These are phyloP conservation scores for Drosophila bipectinata DNA, from an alignment of 1,140 invertebrate genomes.

Conservation along the genomic window DNA sequence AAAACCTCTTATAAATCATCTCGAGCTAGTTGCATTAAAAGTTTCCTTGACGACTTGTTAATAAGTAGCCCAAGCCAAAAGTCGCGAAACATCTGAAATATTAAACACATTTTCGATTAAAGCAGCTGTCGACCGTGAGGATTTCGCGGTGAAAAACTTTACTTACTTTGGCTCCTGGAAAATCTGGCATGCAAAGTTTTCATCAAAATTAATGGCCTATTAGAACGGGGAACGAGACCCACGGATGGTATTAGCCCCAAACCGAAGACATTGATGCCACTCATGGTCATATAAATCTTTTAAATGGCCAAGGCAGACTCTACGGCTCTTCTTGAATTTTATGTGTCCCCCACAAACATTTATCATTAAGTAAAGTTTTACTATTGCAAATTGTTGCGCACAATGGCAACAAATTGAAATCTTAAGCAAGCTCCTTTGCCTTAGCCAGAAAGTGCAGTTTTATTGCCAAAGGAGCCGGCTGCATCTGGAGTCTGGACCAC, in stretches of 20 bases:
- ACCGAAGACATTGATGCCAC: constrained; percentile 59
- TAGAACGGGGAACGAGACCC: neutral
- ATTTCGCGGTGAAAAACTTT: constrained; percentile 21
- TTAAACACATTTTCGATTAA: constrained; percentile 6
- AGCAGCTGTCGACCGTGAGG: constrained; percentile 8
- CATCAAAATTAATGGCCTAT: constrained; percentile 57
- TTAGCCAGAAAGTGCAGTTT: constrained; percentile 73
- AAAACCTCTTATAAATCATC: neutral
- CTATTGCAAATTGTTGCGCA: constrained; percentile 75
- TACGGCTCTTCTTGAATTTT: constrained; percentile 42
- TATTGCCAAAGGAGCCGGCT: constrained; percentile 58
- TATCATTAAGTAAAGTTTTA: constrained; percentile 74
- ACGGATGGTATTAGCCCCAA: constrained; percentile 32
- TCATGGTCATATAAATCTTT: constrained; percentile 60
- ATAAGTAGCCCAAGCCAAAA: constrained; percentile 11
- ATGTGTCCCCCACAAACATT: constrained; percentile 61
- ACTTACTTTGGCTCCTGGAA: constrained; percentile 3
- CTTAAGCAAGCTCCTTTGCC: constrained; percentile 71
- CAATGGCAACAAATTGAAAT: constrained; percentile 76
- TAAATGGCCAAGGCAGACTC: constrained; percentile 51
- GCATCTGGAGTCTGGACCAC: constrained; percentile 39
- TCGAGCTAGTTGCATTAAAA: constrained; percentile 13
- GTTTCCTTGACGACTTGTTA: constrained; percentile 6
- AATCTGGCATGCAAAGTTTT: constrained; percentile 47
- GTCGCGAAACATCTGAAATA: constrained; percentile 39